Base-by-base conservation (phyloP, 2,888 invertebrate species). In the Steinernema scapterisci region DNA sequence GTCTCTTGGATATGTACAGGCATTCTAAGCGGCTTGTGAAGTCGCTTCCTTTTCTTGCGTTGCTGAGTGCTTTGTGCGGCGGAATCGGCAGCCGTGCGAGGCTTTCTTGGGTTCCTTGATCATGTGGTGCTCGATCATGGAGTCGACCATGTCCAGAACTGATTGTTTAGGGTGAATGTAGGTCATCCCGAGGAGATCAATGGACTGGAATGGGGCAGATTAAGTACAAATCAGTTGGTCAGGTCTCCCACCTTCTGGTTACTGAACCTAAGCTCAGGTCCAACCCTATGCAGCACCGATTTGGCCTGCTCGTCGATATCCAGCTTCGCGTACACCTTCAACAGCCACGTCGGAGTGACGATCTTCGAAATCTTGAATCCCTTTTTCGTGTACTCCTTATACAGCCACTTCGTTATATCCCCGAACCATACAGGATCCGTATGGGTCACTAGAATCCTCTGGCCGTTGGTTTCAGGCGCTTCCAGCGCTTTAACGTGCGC, bases 401-500 rank as follows among this genome's bases (percentile, higher is more conserved):
- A 82, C 46, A 90, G 79, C 70, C 88, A 84, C 73, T 88, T 84
- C 13, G 89, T 89, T 76, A 89, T 89, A 63, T 90, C 90, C 73
- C 88, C 88, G 82, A 89, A 83, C 89, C 89, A 90, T 72, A 89
- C 82, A 74, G 87, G 88, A 16, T 87, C 84, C 43, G 88, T 87
- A 72, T 84, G 84, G n/a, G 81, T 79, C 19, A 90, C 81, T 56
- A 90, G 86, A 79, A 89, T 88, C 46, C 90, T 86, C 71, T 86
- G 78, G 83, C 89, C 89, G 75, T 88, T 88, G 21, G 89, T 89
- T 74, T 88, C 88, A 5, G 88, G 86, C 52, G 84, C 73, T 9
- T 87, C 88, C 85, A 90, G 87, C 51, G 89, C 89, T 80, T 88
- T 88, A 56, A 89, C 82, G 81, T 90, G 89, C 1, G 89, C 89